A percentile compares a stretch with the other conserved stretches of the same genome.
Conservation (phyloP, 2,888 invertebrate species). For the Phrixothrix hirtus region DNA sequence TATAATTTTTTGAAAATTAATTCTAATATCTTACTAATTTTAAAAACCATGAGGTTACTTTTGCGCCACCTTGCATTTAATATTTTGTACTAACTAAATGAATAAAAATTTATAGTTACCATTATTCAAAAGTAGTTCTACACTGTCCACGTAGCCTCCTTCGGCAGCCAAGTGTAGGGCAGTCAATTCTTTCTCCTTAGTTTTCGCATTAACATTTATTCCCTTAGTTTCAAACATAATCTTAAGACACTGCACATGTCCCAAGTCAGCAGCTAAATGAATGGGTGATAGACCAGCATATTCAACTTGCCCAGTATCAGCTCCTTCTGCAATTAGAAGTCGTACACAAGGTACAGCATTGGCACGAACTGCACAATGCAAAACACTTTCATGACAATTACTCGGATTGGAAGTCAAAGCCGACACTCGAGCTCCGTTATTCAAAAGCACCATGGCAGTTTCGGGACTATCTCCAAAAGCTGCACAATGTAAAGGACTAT, state of each 20-base stretch:
- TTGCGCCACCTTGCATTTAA: too few relatives aligned
- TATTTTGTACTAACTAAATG: background rate
- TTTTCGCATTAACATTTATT: constrained; percentile 70
- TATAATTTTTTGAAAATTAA: too few relatives aligned
- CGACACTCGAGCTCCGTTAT: constrained; percentile 69
- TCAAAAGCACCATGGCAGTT: constrained; percentile 77
- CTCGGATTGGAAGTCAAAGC: constrained; percentile 64
- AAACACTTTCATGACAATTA: constrained; percentile 72
- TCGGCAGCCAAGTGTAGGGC: constrained; percentile 87
- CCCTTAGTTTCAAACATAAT: constrained; percentile 75
- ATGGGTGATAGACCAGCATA: constrained; percentile 78
- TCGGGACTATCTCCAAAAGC: constrained; percentile 85
- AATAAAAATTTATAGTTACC: constrained; percentile 7
- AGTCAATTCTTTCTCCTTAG: constrained; percentile 75
- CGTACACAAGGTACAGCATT: constrained; percentile 79
- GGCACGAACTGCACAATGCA: constrained; percentile 86
- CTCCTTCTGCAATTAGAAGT: constrained; percentile 74
- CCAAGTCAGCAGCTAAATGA: constrained; percentile 80
- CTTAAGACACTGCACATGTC: constrained; percentile 73
- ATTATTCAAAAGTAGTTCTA: constrained; percentile 72
- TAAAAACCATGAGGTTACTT: too few relatives aligned
- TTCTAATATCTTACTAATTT: too few relatives aligned
- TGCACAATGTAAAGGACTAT: constrained; percentile 86
- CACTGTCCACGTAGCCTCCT: constrained; percentile 81
- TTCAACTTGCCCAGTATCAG: constrained; percentile 75